These are phyloP conservation scores for Empidonax alnorum DNA, from an alignment of 2,113 vertebrate genomes.

Conservation along the genomic window DNA sequence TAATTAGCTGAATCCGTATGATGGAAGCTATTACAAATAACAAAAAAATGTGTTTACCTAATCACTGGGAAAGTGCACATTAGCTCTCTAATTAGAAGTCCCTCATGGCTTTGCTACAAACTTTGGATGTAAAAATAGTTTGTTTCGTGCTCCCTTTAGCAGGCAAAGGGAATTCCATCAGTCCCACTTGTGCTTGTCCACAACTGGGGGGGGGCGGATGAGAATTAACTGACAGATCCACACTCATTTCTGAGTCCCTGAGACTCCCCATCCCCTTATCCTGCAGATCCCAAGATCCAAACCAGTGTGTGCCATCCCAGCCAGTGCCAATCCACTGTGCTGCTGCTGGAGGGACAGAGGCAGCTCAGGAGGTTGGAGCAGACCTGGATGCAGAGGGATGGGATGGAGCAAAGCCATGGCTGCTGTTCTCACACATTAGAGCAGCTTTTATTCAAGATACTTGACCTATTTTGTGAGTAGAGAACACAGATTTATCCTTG, in stretches of 20 bases:
- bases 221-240: neutral
- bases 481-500: neutral
- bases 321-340: rapidly evolving
- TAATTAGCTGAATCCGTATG: constrained; percentile 52
- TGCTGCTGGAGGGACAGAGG: neutral
- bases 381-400: neutral
- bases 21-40: constrained; percentile 59
- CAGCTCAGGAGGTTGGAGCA: rapidly evolving
- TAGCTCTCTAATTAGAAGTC: constrained; percentile 64
- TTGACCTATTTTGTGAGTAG: neutral
- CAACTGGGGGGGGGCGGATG: neutral
- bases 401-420: neutral
- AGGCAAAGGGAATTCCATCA: neutral
- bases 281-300: rapidly evolving
- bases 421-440: neutral
- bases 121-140: constrained; percentile 49
- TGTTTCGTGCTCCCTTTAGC: constrained; percentile 32
- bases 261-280: neutral
- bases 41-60: constrained; percentile 68
- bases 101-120: constrained; percentile 35
- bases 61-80: constrained; percentile 54
- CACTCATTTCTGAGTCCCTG: neutral
- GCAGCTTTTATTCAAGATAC: neutral
- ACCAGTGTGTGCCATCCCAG: neutral
- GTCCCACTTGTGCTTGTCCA: neutral